Conservation (phyloP, 2,797 vertebrate genomes). For the Catamblyrhynchus diadema region DNA sequence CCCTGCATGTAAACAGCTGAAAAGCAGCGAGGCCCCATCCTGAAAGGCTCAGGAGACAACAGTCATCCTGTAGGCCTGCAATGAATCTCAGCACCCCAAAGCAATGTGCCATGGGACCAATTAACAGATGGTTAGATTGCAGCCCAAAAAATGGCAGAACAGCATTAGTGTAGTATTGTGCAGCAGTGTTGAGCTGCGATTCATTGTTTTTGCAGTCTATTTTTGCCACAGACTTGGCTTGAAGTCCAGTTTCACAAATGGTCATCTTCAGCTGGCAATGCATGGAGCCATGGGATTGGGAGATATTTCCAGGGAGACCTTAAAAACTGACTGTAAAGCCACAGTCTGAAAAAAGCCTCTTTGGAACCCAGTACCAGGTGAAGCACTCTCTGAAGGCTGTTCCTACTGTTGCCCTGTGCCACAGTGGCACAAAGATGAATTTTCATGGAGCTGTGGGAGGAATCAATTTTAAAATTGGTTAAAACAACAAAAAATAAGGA, state of each 20-base stretch:
- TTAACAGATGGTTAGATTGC: background rate
- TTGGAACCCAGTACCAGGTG: background rate
- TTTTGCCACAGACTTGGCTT: background rate
- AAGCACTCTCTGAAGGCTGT: background rate
- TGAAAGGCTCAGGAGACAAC: background rate
- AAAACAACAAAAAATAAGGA: background rate
- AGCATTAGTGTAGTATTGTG: background rate
- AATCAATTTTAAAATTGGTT: background rate
- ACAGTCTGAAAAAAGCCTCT: background rate
- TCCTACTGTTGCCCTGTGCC: background rate
- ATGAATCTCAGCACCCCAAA: background rate
- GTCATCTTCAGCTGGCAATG: background rate
- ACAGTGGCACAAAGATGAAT: background rate
- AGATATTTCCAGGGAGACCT: background rate
- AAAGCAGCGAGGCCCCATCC: background rate
- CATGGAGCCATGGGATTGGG: rapidly evolving
- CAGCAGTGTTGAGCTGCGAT: background rate
- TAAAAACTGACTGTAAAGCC: background rate
- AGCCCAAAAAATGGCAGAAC: background rate
- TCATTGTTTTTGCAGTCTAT: background rate
- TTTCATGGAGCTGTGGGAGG: background rate
- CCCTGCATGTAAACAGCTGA: background rate
- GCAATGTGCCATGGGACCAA: background rate
- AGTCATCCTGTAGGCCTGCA: background rate
- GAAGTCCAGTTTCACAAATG: background rate